Evolutionary conservation across 2,113 vertebrate species (phyloP).

Genomic region (Peromyscus maniculatus): DNA sequence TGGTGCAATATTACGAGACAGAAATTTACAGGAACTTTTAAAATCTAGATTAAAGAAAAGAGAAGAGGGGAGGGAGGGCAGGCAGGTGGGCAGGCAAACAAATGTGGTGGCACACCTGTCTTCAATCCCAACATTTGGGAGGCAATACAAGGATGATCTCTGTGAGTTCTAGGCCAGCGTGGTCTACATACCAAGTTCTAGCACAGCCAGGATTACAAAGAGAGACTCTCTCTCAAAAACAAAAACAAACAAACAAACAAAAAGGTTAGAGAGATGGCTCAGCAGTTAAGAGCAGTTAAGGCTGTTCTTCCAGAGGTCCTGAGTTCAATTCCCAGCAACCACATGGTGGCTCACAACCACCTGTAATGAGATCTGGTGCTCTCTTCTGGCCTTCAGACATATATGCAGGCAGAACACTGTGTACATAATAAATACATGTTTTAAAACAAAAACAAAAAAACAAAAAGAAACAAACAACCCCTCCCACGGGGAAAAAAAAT

Average conservation of each 20-base stretch:
- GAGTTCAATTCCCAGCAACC: too few species aligned
- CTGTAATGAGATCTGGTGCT: too few species aligned
- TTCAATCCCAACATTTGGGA: not conserved
- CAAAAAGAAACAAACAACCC: not conserved
- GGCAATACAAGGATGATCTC: not conserved
- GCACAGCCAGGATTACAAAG: not conserved
- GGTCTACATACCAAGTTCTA: not conserved
- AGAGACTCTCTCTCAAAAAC: not conserved
- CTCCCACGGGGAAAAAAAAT: not conserved
- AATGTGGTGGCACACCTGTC: not conserved
- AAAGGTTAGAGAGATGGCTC: too few species aligned
- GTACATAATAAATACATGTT: too few species aligned
- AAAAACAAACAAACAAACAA: not conserved
- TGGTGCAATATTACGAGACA: not conserved
- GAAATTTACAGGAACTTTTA: slow-evolving; percentile 31
- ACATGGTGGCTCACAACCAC: too few species aligned
- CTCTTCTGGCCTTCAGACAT: too few species aligned
- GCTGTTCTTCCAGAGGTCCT: too few species aligned
- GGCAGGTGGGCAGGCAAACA: too few species aligned
- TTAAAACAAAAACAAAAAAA: not conserved
- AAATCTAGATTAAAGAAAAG: not conserved
- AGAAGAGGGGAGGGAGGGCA: not conserved
- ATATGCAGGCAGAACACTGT: too few species aligned
- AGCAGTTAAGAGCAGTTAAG: too few species aligned
- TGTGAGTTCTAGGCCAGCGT: not conserved